phyloP scores from a whole-genome alignment of 2,797 vertebrate species.

The Gallinago nigripennis region DNA sequence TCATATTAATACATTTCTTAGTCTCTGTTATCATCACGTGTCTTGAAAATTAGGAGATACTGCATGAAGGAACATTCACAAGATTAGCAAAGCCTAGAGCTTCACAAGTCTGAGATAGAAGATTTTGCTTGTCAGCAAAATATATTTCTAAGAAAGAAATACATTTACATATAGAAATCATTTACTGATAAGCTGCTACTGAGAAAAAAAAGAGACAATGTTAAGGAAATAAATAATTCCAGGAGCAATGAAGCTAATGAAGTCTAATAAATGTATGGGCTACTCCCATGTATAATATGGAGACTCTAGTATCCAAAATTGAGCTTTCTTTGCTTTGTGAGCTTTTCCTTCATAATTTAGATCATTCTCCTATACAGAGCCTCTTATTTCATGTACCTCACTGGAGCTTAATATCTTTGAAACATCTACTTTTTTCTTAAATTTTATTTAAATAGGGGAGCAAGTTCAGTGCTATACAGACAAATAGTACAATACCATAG shows the following conservation, averaged over 20 bases:
- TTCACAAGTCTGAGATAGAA: not conserved
- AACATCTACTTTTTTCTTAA: not conserved
- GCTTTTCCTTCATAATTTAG: not conserved
- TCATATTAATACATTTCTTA: conserved; percentile 25
- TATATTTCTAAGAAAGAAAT: not conserved
- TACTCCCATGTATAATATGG: not conserved
- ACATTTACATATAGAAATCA: not conserved
- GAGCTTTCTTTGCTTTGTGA: not conserved
- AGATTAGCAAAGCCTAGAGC: not conserved
- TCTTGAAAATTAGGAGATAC: conserved; percentile 15
- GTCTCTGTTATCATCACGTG: not conserved
- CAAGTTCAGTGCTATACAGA: not conserved
- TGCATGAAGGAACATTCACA: not conserved
- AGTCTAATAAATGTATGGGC: not conserved
- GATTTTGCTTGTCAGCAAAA: not conserved
- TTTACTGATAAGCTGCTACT: not conserved
- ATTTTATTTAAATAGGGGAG: not conserved
- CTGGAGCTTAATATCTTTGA: not conserved
- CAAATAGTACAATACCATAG: not conserved
- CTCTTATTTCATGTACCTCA: not conserved
- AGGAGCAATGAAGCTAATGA: not conserved
- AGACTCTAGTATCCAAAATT: not conserved
- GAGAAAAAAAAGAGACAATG: not conserved
- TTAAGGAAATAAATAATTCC: not conserved
- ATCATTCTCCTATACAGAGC: not conserved